Conservation (phyloP, 2,888 invertebrate species). For the Callinectes sapidus region DNA sequence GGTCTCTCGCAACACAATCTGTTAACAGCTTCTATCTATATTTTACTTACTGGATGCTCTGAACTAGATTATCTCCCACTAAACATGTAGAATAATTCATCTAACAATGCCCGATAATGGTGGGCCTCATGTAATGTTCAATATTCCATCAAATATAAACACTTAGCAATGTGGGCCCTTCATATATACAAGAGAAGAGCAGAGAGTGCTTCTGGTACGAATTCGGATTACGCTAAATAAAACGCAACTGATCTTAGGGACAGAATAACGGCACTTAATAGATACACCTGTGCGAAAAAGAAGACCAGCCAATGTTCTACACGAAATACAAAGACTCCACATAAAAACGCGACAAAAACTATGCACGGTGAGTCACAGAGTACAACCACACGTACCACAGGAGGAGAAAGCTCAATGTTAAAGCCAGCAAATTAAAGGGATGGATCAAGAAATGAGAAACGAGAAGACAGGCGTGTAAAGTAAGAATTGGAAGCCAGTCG, state of each 20-base stretch:
- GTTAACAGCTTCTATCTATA: neutral
- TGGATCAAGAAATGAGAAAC: neutral
- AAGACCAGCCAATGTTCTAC: neutral
- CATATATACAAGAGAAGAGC: neutral
- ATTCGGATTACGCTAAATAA: neutral
- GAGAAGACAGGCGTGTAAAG: too few relatives aligned
- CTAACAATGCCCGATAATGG: neutral
- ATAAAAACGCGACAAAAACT: neutral
- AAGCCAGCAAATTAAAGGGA: neutral
- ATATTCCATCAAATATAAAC: neutral
- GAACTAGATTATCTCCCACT: neutral
- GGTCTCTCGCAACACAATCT: neutral
- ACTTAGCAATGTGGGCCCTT: neutral
- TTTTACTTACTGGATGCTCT: neutral
- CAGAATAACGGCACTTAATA: neutral
- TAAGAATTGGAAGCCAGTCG: neutral
- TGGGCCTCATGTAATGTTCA: neutral
- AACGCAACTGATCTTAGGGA: neutral
- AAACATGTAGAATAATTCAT: neutral
- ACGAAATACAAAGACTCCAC: neutral
- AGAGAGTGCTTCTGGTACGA: neutral
- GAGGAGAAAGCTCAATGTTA: neutral
- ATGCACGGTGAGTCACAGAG: neutral
- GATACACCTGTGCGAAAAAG: neutral
- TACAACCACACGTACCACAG: neutral